Evolutionary conservation across 2,797 vertebrate genomes (phyloP).

Genomic region (Myotis myotis): DNA sequence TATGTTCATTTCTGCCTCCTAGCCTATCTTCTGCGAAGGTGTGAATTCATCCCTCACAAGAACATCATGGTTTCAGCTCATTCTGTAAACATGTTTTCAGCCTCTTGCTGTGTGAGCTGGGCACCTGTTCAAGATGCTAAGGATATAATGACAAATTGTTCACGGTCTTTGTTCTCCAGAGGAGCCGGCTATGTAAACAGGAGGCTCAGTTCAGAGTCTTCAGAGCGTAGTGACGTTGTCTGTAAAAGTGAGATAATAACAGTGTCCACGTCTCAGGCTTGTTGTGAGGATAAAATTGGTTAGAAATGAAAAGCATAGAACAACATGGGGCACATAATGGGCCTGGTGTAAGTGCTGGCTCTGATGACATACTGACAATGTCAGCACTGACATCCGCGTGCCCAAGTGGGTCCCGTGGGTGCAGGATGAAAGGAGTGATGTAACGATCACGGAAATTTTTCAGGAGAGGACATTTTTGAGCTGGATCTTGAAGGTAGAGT

Average conservation of each 20-base stretch:
- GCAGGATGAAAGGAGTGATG: too few relatives aligned
- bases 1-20: not conserved
- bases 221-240: fast-evolving
- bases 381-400: fast-evolving
- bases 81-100: not conserved
- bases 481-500: not conserved
- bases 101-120: not conserved
- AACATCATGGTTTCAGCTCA: not conserved
- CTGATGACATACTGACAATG: not conserved
- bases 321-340: not conserved
- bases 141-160: not conserved
- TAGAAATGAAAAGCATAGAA: not conserved
- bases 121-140: not conserved
- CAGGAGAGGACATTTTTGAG: not conserved
- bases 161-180: not conserved
- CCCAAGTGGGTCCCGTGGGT: not conserved
- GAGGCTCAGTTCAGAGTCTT: not conserved
- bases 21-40: not conserved
- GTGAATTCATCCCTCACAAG: not conserved
- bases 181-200: not conserved
- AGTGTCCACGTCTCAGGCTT: not conserved
- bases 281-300: not conserved
- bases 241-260: not conserved
- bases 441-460: not conserved
- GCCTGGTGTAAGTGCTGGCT: not conserved